Evolutionary conservation across 2,888 invertebrate species (phyloP), one percentile per base, ranked within the genome.

Genomic region (Pilophorus perplexus): DNA sequence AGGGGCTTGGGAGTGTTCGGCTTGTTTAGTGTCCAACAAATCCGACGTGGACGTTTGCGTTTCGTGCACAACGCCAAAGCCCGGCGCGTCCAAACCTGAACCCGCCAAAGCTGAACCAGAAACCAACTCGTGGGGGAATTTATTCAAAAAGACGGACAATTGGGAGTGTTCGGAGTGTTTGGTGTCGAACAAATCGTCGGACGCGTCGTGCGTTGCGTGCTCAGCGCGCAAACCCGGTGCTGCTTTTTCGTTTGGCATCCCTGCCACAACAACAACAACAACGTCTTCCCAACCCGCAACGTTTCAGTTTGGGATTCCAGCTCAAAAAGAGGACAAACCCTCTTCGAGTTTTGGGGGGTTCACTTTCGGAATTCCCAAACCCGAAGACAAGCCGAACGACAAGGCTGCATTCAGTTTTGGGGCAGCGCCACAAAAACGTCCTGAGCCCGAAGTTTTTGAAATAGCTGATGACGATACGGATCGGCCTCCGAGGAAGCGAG

Each of bases 111-210:
- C n/a, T n/a, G n/a, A n/a, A n/a, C n/a, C n/a, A n/a, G n/a, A n/a
- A n/a, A n/a, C n/a, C n/a, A n/a, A n/a, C n/a, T n/a, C n/a, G n/a
- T n/a, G n/a, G n/a, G n/a, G n/a, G n/a, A n/a, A n/a, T n/a, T n/a
- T n/a, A n/a, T n/a, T n/a, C n/a, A n/a, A n/a, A n/a, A n/a, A n/a
- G n/a, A n/a, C n/a, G n/a, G n/a, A n/a, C n/a, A n/a, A n/a, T n/a
- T 86, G 85, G 86, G 82, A 82, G 68, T 86, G 87, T 74, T 76
- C 77, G 12, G 80, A 80, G 14, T 87, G 86, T 74, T 80, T 84
- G 80, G 79, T 85, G 0, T 78, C 78, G 64, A 87, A 86, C 74
- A 77, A 79, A 50, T 73, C 74, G 3, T 76, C 76, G 16, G 77
- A 76, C 22, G 73, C 70, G 4, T 80, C 79, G 69, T 86, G 85